phyloP scores from a whole-genome alignment of 2,797 vertebrate species.

The Pelodytes ibericus region DNA sequence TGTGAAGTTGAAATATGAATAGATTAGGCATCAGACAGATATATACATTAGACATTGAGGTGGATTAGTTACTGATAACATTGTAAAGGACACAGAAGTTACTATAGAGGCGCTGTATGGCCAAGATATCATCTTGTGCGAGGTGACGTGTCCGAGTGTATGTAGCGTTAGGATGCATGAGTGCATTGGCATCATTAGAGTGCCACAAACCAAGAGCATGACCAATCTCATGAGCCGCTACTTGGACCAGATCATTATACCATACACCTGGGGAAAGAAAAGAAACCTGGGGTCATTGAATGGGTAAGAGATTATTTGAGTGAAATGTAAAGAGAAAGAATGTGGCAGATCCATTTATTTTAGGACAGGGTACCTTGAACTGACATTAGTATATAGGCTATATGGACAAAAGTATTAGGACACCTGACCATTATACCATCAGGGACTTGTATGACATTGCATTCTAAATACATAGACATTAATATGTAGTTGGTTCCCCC shows the following conservation, averaged over 20 bases:
- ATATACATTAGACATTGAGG: neutral
- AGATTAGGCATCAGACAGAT: no score
- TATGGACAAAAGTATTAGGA: no score
- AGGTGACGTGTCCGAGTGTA: conserved; percentile 78
- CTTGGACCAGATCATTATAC: conserved; percentile 85
- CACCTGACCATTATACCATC: no score
- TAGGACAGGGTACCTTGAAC: neutral
- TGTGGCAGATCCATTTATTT: neutral
- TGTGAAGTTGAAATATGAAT: no score
- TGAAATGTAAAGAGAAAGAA: neutral
- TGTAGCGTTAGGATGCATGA: conserved; percentile 86
- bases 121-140: conserved; percentile 80
- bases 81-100: conserved; percentile 15
- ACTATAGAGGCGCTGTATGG: conserved; percentile 83
- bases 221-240: conserved; percentile 83
- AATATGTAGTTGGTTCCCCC: no score
- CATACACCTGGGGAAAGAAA: conserved; percentile 79
- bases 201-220: conserved; percentile 85
- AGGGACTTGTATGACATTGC: no score
- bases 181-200: conserved; percentile 72
- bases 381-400: no score
- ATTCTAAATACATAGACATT: no score
- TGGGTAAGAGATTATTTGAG: neutral
- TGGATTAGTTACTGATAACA: neutral
- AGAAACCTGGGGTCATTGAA: neutral